These are phyloP conservation scores for Darwinula stevensoni DNA, from an alignment of 2,888 invertebrate species.

Conservation along the genomic window DNA sequence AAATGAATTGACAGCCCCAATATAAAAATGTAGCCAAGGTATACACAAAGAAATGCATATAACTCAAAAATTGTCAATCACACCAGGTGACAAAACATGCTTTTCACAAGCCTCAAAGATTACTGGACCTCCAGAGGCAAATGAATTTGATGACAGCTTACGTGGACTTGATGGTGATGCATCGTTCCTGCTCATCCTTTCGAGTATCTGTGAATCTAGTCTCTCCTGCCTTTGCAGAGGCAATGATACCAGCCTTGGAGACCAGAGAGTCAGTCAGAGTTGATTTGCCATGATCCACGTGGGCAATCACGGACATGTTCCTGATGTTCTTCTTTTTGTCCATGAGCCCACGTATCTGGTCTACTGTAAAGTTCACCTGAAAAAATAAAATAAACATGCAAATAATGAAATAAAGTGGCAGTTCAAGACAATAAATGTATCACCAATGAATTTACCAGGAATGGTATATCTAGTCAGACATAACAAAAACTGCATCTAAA, in stretches of 20 bases:
- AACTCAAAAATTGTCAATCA: not conserved
- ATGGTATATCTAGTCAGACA: too few species aligned
- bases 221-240: conserved; percentile 92
- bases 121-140: not conserved
- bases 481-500: too few species aligned
- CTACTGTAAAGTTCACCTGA: conserved; percentile 99
- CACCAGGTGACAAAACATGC: not conserved
- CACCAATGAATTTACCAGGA: too few species aligned
- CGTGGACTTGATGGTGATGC: conserved; percentile 99
- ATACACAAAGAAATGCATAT: too few species aligned
- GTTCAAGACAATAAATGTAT: too few species aligned
- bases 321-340: conserved; percentile 99
- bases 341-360: conserved; percentile 98
- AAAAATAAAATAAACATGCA: too few species aligned
- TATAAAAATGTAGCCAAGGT: too few species aligned
- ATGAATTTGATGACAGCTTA: conserved; percentile 23
- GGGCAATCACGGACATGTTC: conserved; percentile 99
- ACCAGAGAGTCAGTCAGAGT: conserved; percentile 97
- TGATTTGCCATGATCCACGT: conserved; percentile 99
- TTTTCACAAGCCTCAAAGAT: not conserved
- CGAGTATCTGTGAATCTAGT: conserved; percentile 97
- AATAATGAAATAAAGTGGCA: too few species aligned
- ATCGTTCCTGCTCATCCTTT: conserved; percentile 98
- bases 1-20: too few species aligned
- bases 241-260: conserved; percentile 98